Base-by-base conservation (phyloP, 2,113 vertebrate species). In the Oceanodroma tethys region DNA sequence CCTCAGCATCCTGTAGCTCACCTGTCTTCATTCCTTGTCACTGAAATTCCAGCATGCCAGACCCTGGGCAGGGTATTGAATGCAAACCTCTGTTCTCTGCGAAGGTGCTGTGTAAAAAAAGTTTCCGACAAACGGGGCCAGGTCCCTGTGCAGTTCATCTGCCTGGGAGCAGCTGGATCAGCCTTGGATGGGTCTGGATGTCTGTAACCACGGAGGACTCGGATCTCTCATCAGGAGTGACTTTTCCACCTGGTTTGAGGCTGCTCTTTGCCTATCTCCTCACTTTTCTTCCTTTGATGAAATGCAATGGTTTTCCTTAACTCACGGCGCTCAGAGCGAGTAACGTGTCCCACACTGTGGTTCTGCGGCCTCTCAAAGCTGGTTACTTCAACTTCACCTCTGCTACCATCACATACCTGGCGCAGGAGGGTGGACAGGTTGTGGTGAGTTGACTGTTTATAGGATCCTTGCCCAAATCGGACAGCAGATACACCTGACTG, bases 341-440 rank as follows among this genome's bases (percentile, higher is more conserved):
- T 91, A 99, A 99, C 0, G 99, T 99, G 32, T 99, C 99, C 74
- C 99, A 99, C 97, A 99, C 99, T 0, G 99, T 99, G 60, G 99
- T 99, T 60, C 70, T 99, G 92, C 98, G 99, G 29, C 99, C 99
- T n/a, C 98, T 99, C 67, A 99, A 99, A 93, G 99, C 99, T 2
- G 99, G 99, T 0, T 99, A 99, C 96, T 99, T 99, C 87, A 99
- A 99, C 97, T 99, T 99, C 96, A 99, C 99, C 52, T 99, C 99
- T 0, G 99, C 99, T 1, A 98, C 99, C 0, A 98, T 99, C 93
- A 99, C 99, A 1, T 99, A 99, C 95, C 96, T 99, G 97, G 99
- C 99, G 1, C 99, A 99, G 97, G 99, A 99, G 81, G 99, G 99
- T 1, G 99, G 99, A 1, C 98, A 98, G 43, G 99, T 99, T 2